These are phyloP conservation scores for Papilio elwesi DNA, from an alignment of 2,888 invertebrate species.

Conservation along the genomic window DNA sequence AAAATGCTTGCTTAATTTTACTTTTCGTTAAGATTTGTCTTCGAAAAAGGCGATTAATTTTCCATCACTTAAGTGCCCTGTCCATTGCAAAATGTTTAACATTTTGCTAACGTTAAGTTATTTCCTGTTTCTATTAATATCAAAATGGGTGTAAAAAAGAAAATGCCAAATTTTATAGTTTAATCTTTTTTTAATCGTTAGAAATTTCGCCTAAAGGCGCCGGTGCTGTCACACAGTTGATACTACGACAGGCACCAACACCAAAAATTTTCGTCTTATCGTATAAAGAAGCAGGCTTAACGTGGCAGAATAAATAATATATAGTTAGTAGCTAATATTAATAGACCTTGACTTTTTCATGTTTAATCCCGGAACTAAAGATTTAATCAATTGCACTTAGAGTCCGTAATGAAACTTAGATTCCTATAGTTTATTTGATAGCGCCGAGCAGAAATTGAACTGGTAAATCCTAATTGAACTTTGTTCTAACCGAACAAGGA, in stretches of 20 bases:
- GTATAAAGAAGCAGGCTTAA: too few species aligned
- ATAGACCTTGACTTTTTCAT: not conserved
- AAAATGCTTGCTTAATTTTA: constrained; percentile 46
- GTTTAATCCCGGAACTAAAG: not conserved
- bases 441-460: constrained; percentile 20
- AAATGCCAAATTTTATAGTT: constrained; percentile 1
- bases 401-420: constrained; percentile 20
- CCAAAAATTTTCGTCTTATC: too few species aligned
- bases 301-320: too few species aligned
- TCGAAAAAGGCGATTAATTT: constrained; percentile 44
- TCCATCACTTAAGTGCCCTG: constrained; percentile 35
- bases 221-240: too few species aligned
- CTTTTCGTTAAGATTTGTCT: constrained; percentile 34
- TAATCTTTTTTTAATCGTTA: not conserved
- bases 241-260: too few species aligned
- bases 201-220: too few species aligned
- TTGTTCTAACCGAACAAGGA: constrained; percentile 15
- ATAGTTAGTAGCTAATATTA: not conserved
- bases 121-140: not conserved
- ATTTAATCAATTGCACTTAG: constrained; percentile 17
- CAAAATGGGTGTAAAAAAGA: not conserved
- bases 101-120: not conserved
- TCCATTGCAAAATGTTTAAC: constrained; percentile 10
- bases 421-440: constrained; percentile 22
- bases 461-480: constrained; percentile 32